phyloP scores from a whole-genome alignment of 2,113 vertebrate species.

The Edolisoma coerulescens region DNA sequence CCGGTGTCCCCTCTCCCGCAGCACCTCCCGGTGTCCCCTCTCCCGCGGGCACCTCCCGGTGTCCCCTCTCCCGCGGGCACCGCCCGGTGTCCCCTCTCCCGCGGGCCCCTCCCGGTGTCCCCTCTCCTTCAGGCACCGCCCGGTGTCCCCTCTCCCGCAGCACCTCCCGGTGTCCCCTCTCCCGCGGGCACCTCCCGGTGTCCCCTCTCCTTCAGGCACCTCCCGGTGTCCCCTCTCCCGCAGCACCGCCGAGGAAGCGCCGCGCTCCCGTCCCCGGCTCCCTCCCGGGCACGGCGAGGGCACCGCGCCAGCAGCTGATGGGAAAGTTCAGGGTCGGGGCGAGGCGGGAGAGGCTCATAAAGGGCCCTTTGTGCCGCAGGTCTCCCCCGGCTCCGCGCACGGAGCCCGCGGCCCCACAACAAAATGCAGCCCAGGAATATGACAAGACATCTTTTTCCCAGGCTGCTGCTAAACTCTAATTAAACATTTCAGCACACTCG shows the following conservation, averaged over 20 bases:
- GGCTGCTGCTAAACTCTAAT: constrained; percentile 45
- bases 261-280: not conserved
- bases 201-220: not conserved
- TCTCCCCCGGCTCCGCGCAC: not conserved
- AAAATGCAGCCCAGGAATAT: constrained; percentile 33
- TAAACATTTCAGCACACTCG: constrained; percentile 19
- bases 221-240: not conserved
- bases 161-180: not conserved
- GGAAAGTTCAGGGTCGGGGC: constrained; percentile 59
- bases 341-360: constrained; percentile 45
- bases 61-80: not conserved
- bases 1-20: too few relatives aligned
- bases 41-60: not conserved
- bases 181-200: not conserved
- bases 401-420: not conserved
- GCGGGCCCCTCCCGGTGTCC: not conserved
- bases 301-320: constrained; percentile 13
- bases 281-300: constrained; percentile 11
- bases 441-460: constrained; percentile 58
- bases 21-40: too few relatives aligned
- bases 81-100: too few relatives aligned
- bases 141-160: not conserved
- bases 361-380: constrained; percentile 34
- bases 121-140: not conserved
- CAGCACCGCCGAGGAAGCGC: not conserved